These are phyloP conservation scores for Piprites chloris DNA, from an alignment of 2,113 vertebrate genomes.

Conservation along the genomic window DNA sequence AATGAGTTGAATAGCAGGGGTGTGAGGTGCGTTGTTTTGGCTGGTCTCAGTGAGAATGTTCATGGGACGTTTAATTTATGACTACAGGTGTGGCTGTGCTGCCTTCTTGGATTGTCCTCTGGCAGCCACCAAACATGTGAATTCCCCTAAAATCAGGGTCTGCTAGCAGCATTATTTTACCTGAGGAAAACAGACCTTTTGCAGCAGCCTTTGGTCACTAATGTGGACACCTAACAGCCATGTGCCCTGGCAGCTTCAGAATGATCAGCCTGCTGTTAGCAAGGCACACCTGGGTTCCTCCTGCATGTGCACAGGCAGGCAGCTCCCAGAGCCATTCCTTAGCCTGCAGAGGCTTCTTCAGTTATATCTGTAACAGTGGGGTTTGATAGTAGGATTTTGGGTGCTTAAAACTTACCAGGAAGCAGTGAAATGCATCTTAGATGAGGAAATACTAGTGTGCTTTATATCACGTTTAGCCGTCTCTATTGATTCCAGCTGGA, in stretches of 20 bases:
- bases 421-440: not conserved
- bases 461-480: not conserved
- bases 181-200: not conserved
- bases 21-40: not conserved
- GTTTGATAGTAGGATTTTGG: not conserved
- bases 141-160: not conserved
- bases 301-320: not conserved
- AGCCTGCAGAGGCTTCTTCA: not conserved
- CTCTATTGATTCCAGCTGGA: constrained; percentile 21
- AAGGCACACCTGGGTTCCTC: not conserved
- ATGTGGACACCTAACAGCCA: not conserved
- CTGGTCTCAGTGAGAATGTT: not conserved
- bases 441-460: constrained; percentile 28
- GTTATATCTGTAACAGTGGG: not conserved
- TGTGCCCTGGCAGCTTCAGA: not conserved
- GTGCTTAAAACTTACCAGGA: not conserved
- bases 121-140: not conserved
- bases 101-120: not conserved
- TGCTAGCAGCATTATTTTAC: not conserved
- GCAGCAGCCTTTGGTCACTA: not conserved
- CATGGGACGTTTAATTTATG: not conserved
- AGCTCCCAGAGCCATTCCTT: too few species aligned
- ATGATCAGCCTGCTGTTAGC: fast-evolving
- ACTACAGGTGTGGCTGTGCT: not conserved
- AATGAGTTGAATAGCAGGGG: fast-evolving